Percentiles rank a stretch among this genome's conserved stretches.
These are phyloP conservation scores for Seriola dumerili DNA, from an alignment of 2,113 vertebrate species.

Conservation along the genomic window DNA sequence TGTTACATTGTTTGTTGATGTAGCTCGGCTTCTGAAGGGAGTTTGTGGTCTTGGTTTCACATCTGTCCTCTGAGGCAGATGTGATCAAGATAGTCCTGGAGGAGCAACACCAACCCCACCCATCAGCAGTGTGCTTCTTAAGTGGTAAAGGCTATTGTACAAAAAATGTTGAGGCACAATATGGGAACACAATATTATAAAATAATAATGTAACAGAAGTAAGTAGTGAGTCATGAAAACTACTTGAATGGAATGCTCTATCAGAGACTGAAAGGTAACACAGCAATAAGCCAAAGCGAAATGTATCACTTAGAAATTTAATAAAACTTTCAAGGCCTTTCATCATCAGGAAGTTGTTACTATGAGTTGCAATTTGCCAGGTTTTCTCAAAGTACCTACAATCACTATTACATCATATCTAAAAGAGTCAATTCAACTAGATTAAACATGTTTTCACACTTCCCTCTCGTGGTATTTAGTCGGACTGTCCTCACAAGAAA, in stretches of 20 bases:
- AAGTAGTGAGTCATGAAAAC: neutral
- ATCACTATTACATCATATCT: slow-evolving; percentile 4
- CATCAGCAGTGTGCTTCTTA: neutral
- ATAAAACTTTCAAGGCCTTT: slow-evolving; percentile 20
- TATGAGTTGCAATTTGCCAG: slow-evolving; percentile 15
- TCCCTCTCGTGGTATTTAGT: too few relatives aligned
- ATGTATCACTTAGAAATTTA: slow-evolving; percentile 7
- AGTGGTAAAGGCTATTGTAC: neutral
- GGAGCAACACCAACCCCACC: neutral
- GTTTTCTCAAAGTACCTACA: neutral
- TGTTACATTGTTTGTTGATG: slow-evolving; percentile 36
- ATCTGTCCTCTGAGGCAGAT: slow-evolving; percentile 24
- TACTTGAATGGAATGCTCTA: neutral
- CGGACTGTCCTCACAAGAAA: neutral
- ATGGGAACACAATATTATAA: neutral
- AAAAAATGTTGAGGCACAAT: neutral
- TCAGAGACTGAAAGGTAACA: neutral
- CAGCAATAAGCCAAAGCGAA: slow-evolving; percentile 1
- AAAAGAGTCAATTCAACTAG: neutral
- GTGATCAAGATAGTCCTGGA: neutral
- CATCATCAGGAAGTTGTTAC: slow-evolving; percentile 10
- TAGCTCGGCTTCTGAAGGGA: neutral
- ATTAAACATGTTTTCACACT: neutral
- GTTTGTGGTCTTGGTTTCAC: slow-evolving; percentile 32
- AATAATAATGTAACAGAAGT: neutral